Evolutionary conservation across 2,113 vertebrate species (phyloP).

Genomic region (Calyptommatus sinebrachiatus): DNA sequence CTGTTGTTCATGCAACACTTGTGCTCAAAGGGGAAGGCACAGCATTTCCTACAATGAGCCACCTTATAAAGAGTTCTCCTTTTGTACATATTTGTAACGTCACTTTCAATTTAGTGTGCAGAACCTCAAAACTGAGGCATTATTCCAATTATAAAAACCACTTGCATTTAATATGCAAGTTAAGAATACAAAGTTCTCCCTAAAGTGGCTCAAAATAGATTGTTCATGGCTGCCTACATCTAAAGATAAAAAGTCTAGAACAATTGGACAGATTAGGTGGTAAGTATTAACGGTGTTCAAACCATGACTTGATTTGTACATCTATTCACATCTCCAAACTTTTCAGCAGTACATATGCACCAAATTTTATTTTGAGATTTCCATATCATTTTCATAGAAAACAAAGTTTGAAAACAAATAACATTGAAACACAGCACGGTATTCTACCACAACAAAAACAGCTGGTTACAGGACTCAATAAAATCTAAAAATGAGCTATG

Average conservation of each 20-base stretch:
- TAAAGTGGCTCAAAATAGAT: slow-evolving; percentile 91
- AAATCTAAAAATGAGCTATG: slow-evolving; percentile 97
- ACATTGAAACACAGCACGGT: slow-evolving; percentile 94
- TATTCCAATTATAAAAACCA: slow-evolving; percentile 85
- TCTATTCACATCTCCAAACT: slow-evolving; percentile 83
- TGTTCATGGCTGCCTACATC: slow-evolving; percentile 87
- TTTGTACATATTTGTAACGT: slow-evolving; percentile 76
- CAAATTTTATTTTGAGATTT: slow-evolving; percentile 89
- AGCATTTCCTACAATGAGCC: slow-evolving; percentile 85
- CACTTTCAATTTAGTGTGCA: slow-evolving; percentile 77
- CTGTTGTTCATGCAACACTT: slow-evolving; percentile 90
- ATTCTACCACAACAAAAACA: slow-evolving; percentile 87
- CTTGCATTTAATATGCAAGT: slow-evolving; percentile 81
- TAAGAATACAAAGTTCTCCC: slow-evolving; percentile 84
- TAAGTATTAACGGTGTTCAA: slow-evolving; percentile 82
- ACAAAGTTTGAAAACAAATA: slow-evolving; percentile 88
- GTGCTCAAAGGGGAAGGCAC: slow-evolving; percentile 87
- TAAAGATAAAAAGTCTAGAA: slow-evolving; percentile 86
- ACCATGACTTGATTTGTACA: slow-evolving; percentile 85
- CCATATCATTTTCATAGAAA: slow-evolving; percentile 90
- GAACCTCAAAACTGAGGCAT: slow-evolving; percentile 82
- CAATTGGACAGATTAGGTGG: slow-evolving; percentile 86
- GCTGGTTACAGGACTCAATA: slow-evolving; percentile 90
- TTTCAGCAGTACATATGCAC: slow-evolving; percentile 92
- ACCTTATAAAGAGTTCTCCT: slow-evolving; percentile 84